A percentile compares a stretch with the other conserved stretches of the same genome.
These are phyloP conservation scores for Neopipo cinnamomea DNA, from an alignment of 2,113 vertebrate species.

Conservation along the genomic window DNA sequence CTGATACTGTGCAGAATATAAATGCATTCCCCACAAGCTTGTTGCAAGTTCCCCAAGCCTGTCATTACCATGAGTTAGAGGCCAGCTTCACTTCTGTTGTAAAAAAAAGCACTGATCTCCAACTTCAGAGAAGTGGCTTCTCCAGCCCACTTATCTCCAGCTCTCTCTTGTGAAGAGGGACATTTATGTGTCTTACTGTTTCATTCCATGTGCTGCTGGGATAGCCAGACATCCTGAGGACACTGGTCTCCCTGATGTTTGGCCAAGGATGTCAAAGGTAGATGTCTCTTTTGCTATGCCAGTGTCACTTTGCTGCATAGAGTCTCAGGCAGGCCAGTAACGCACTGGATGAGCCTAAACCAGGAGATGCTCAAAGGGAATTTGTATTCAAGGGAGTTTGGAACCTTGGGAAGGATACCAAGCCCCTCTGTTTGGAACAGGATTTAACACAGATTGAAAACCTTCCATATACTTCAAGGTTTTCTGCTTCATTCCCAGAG, in stretches of 20 bases:
- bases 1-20: background rate
- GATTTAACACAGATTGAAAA: constrained; percentile 32
- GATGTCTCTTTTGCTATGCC: background rate
- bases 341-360: background rate
- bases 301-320: background rate
- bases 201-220: background rate
- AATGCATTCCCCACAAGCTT: background rate
- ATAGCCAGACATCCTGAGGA: background rate
- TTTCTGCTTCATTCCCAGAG: constrained; percentile 29
- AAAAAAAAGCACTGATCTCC: background rate
- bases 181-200: background rate
- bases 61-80: background rate
- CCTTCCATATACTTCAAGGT: background rate
- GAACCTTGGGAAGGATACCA: constrained; percentile 32
- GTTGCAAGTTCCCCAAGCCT: background rate
- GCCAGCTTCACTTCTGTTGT: background rate
- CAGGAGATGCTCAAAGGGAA: background rate
- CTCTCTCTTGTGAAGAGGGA: background rate
- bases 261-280: background rate
- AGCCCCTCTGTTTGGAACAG: background rate
- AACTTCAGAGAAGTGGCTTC: background rate
- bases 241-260: background rate
- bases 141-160: background rate
- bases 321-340: background rate
- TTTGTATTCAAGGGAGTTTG: constrained; percentile 31